Conservation (phyloP, 1,140 invertebrate genomes). For the Oryzaephilus surinamensis region DNA sequence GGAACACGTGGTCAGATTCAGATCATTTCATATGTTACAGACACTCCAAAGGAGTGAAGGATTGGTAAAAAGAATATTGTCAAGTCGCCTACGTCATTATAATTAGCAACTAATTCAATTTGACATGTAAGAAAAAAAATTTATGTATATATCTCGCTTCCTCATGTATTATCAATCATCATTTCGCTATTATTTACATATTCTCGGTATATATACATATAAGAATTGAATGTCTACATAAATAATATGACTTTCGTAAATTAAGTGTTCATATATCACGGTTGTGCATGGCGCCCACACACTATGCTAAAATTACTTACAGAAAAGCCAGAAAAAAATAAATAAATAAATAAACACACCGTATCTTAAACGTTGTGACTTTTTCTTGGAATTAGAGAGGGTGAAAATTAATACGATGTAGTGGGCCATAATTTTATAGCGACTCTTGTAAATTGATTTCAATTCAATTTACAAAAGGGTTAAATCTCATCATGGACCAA, state of each 20-base stretch:
- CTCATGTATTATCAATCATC: slow-evolving; percentile 15
- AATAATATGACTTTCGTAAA: slow-evolving; percentile 16
- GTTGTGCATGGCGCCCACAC: slow-evolving; percentile 16
- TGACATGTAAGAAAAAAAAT: slow-evolving; percentile 8
- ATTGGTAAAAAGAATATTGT: slow-evolving; percentile 7
- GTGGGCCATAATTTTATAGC: too few species aligned
- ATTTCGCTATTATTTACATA: too few species aligned
- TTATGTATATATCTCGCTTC: too few species aligned
- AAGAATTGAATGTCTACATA: slow-evolving; percentile 13
- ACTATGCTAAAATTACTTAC: slow-evolving; percentile 14
- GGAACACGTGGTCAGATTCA: slow-evolving; percentile 7
- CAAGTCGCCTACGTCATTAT: slow-evolving; percentile 8
- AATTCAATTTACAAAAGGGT: too few species aligned
- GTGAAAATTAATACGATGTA: too few species aligned
- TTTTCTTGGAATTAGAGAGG: too few species aligned
- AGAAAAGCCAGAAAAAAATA: neutral
- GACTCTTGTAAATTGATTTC: too few species aligned
- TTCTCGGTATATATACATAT: slow-evolving; percentile 6
- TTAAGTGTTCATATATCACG: slow-evolving; percentile 21
- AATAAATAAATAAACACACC: neutral
- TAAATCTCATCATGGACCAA: too few species aligned
- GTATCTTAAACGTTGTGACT: too few species aligned
- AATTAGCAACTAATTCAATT: slow-evolving; percentile 15
- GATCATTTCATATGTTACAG: too few species aligned
- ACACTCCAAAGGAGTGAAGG: too few species aligned